Evolutionary conservation across 1,140 invertebrate genomes (phyloP), one percentile per base, ranked within the genome.

Genomic region (Zaprionus ornatus): DNA sequence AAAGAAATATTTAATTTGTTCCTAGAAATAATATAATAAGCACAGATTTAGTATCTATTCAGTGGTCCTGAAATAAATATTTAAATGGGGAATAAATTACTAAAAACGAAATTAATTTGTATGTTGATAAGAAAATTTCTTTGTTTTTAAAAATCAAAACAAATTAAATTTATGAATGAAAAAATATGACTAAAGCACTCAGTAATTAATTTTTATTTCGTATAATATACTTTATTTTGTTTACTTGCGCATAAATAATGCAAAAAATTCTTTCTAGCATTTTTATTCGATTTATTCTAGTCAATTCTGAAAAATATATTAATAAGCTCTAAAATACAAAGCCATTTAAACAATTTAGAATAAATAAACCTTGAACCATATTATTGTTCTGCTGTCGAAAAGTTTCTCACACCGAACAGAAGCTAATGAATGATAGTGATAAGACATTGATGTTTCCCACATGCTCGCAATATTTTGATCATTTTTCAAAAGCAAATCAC

Each of bases 401-500:
- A 19, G 42, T 19, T 35, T 21, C 19, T 57, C 55, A 35, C 10
- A 21, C 32, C 4, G 2, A 13, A n/a, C 4, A 1, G 7, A 21
- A 37, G 10, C 17, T 59, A 59, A 37, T 19, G 19, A 59, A 37
- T 19, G 19, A 23, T 21, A 37, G 23, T 13, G 19, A 37, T 59
- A 59, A 37, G 9, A 32, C 15, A 23, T 35, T 13, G 27, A 32
- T 48, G 25, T 29, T 27, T 40, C 7, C 27, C 57, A 62, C 12
- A 62, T 23, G 17, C 29, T 25, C 10, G 35, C 64, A 32, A 32
- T 48, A 10, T 45, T 37, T 13, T 21, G 32, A 52, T 61, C 21
- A 45, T 42, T 62, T 54, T 54, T 32, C 29, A 23, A 13, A 32
- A 57, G 27, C 45, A 62, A 69, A 40, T 69, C 23, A 54, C 52